Evolutionary conservation across 2,888 invertebrate species (phyloP), one percentile per base, ranked within the genome.

Genomic region (Oeneis ivallda): DNA sequence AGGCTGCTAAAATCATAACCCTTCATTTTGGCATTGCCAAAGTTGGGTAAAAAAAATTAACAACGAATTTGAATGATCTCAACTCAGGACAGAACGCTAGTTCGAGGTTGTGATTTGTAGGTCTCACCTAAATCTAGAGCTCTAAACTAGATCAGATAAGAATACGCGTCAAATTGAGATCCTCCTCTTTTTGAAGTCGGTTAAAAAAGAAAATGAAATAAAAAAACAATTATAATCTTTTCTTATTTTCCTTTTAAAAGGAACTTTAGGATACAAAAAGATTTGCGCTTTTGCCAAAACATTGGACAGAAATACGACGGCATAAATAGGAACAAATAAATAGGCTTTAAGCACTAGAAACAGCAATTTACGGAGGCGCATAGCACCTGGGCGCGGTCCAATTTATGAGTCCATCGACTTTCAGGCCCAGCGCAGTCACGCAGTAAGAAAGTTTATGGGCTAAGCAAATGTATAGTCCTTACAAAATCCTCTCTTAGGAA

Each of bases 321-420:
- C 32, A 32, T 52, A 52, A 52, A 52, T 26, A 50, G 19, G 4
- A 50, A 50, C 50, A 26, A 50, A 50, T 19, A 50, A 26, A 50
- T 50, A 26, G 11, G 11, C 26, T 50, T 4, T 50, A 1, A 13
- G 13, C 13, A 50, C 49, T 62, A 65, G 64, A 67, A 69, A 67
- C 65, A 70, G 73, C 72, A 76, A 79, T 80, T 79, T 74, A 71
- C 72, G 66, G 68, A 67, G 72, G 72, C 67, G 72, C 69, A 72
- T 68, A 74, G 71, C 80, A 82, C 80, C 83, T 83, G 84, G 79
- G 81, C 67, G 78, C 76, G 76, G 76, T 72, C 69, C 75, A 76
- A 79, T 83, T 84, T 81, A 83, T 76, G 78, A 70, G 73, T 71
- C 72, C 75, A 72, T 72, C 73, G 78, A 78, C 76, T 79, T 70